phyloP scores from a whole-genome alignment of 1,140 invertebrate genomes.

The Caenorhabditis brenneri region DNA sequence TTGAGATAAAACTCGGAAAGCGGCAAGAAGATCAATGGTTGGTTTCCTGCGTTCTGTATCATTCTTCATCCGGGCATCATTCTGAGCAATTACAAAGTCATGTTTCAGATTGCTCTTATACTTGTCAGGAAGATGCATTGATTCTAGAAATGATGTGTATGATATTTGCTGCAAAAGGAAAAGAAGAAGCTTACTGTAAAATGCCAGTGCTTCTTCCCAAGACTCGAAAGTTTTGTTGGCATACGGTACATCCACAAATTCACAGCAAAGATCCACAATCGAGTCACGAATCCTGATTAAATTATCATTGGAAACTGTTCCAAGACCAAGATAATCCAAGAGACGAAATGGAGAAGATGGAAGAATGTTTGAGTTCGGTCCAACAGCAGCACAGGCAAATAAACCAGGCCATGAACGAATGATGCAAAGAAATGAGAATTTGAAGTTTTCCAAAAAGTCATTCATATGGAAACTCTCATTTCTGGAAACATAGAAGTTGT shows the following conservation, averaged over 20 bases:
- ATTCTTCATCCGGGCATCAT: constrained; percentile 17
- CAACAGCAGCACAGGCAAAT: constrained; percentile 52
- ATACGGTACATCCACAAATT: constrained; percentile 59
- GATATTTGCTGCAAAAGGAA: neutral
- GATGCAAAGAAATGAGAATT: constrained; percentile 43
- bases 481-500: constrained; percentile 48
- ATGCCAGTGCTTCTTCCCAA: constrained; percentile 55
- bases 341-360: constrained; percentile 51
- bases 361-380: constrained; percentile 39
- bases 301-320: constrained; percentile 48
- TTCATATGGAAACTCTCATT: constrained; percentile 39
- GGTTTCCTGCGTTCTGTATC: neutral
- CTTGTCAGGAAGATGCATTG: constrained; percentile 44
- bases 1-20: constrained; percentile 51
- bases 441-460: constrained; percentile 43
- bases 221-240: constrained; percentile 51
- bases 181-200: constrained; percentile 44
- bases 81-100: constrained; percentile 56
- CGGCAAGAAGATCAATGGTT: constrained; percentile 53
- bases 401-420: constrained; percentile 49
- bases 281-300: constrained; percentile 52
- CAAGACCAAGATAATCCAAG: constrained; percentile 54
- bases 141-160: constrained; percentile 38
- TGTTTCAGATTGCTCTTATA: constrained; percentile 46
- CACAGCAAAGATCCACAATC: constrained; percentile 56